phyloP scores from a whole-genome alignment of 2,797 vertebrate genomes.

The Sebastes reedi region DNA sequence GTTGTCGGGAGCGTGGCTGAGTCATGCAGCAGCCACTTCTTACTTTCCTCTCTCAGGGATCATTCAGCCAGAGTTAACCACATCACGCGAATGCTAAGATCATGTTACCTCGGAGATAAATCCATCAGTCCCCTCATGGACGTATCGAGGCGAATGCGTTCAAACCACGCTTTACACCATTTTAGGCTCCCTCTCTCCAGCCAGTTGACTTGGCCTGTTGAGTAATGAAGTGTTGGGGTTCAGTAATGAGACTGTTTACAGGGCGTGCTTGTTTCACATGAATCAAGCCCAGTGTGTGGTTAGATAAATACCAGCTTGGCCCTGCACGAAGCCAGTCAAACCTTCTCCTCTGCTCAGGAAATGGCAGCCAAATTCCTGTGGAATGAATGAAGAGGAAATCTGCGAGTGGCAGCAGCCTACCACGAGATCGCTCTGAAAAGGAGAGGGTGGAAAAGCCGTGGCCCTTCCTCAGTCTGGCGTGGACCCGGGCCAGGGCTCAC shows the following conservation, averaged over 20 bases:
- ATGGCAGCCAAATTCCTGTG: conserved; percentile 93
- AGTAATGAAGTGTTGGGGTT: conserved; percentile 86
- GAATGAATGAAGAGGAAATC: conserved; percentile 96
- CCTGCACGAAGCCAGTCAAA: conserved; percentile 78
- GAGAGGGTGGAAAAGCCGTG: conserved; percentile 80
- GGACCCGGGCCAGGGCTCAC: conserved; percentile 90
- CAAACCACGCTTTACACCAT: conserved; percentile 70
- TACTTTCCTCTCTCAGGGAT: conserved; percentile 38
- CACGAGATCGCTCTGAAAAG: conserved; percentile 69
- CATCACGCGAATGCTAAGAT: conserved; percentile 46
- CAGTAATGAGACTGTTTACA: conserved; percentile 86
- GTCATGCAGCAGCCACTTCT: conserved; percentile 33
- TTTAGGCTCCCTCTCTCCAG: conserved; percentile 63
- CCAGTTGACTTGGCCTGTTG: conserved; percentile 72
- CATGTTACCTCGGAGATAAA: conserved; percentile 67
- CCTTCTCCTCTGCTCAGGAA: conserved; percentile 87
- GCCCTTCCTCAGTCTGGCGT: conserved; percentile 85
- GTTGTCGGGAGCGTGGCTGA: conserved; percentile 22
- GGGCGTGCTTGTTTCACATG: conserved; percentile 85
- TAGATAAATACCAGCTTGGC: conserved; percentile 86
- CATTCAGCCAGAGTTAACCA: conserved; percentile 32
- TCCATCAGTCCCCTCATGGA: conserved; percentile 60
- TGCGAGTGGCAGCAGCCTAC: conserved; percentile 87
- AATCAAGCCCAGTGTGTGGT: conserved; percentile 85
- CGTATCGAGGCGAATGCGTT: conserved; percentile 58